A percentile compares a stretch with the other conserved stretches of the same genome.
These are phyloP conservation scores for Ceratothoa steindachneri DNA, from an alignment of 2,888 invertebrate genomes.

Conservation along the genomic window DNA sequence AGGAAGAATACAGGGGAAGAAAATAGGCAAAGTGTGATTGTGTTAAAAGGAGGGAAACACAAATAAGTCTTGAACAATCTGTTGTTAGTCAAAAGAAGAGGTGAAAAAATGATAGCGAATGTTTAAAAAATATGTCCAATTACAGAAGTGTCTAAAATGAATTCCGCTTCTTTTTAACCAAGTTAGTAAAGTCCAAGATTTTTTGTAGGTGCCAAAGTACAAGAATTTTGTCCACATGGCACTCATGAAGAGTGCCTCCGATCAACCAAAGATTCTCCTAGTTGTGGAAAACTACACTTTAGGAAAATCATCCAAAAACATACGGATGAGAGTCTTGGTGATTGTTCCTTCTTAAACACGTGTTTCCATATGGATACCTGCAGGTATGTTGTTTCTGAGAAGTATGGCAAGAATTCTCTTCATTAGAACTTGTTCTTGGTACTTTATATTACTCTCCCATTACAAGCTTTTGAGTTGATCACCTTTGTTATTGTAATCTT, in stretches of 20 bases:
- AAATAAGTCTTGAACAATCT: too few species aligned
- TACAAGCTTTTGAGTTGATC: background rate
- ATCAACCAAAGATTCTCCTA: conserved; percentile 49
- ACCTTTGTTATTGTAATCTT: background rate
- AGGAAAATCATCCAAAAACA: conserved; percentile 93
- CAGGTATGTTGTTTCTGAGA: conserved; percentile 66
- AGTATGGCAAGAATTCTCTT: background rate
- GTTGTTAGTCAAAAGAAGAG: too few species aligned
- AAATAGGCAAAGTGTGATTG: too few species aligned
- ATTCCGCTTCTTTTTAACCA: too few species aligned
- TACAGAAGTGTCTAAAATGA: too few species aligned
- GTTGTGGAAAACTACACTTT: conserved; percentile 87
- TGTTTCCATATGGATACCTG: conserved; percentile 99
- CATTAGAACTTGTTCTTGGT: background rate
- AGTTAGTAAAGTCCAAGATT: too few species aligned
- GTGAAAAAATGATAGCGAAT: too few species aligned
- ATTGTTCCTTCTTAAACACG: conserved; percentile 95
- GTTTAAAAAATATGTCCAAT: too few species aligned
- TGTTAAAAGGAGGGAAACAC: too few species aligned
- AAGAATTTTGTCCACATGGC: conserved; percentile 94
- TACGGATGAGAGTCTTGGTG: conserved; percentile 90
- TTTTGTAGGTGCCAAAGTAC: conserved; percentile 53
- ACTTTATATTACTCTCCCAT: background rate
- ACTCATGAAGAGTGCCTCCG: conserved; percentile 79
- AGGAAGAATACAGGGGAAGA: too few species aligned